A percentile compares a stretch with the other conserved stretches of the same genome.
Evolutionary conservation across 2,888 invertebrate genomes (phyloP).

Genomic region (Proisotoma minuta): DNA sequence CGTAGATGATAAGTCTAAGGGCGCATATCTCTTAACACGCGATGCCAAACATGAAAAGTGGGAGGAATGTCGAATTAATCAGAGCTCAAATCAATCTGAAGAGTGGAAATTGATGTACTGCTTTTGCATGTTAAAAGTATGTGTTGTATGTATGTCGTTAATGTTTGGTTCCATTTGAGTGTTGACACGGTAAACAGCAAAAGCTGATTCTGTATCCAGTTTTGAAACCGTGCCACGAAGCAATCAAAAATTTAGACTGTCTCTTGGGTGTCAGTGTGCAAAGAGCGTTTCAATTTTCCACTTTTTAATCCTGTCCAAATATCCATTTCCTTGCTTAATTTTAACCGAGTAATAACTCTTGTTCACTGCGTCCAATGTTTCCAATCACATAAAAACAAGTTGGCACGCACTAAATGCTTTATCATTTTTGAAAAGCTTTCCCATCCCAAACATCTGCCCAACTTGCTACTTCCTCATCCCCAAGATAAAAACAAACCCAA

Average conservation of each 20-base stretch:
- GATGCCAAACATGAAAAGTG: no score
- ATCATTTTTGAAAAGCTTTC: constrained; percentile 17
- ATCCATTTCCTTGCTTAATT: constrained; percentile 7
- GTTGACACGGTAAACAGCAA: no score
- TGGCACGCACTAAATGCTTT: constrained; percentile 30
- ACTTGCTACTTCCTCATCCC: not conserved
- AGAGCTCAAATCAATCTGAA: not conserved
- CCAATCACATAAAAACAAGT: constrained; percentile 21
- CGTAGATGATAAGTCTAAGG: no score
- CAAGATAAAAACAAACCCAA: not conserved
- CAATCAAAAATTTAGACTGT: no score
- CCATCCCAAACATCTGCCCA: constrained; percentile 1
- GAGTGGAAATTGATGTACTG: not conserved
- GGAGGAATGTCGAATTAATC: not conserved
- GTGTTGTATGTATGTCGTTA: no score
- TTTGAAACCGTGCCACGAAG: no score
- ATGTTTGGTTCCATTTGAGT: no score
- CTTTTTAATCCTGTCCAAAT: not conserved
- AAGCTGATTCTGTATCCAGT: no score
- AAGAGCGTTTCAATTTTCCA: not conserved
- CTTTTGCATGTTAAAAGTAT: no score
- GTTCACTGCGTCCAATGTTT: constrained; percentile 25
- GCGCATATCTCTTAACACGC: no score
- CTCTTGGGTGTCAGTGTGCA: no score
- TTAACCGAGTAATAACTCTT: constrained; percentile 27